Base-by-base conservation (phyloP, 2,888 invertebrate genomes). In the Cantharis rustica region DNA sequence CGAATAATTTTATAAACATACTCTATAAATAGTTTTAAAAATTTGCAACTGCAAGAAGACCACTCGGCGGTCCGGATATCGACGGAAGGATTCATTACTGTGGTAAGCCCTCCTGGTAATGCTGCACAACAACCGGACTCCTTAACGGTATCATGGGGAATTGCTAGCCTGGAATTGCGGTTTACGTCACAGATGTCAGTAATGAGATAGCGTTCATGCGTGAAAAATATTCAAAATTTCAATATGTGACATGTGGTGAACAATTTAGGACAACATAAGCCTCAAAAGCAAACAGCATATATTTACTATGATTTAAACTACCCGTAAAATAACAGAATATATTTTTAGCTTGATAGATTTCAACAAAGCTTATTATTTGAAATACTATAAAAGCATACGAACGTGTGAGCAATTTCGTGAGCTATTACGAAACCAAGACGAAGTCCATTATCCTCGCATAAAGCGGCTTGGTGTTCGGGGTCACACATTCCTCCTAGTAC, bases 391-490 rank as follows among this genome's bases (percentile, higher is more conserved):
- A 72, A 62, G 13, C 20, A 77, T 76, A 86, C 89, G 86, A 86
- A 91, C 91, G 90, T 90, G 85, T 92, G 92, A 72, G 90, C 91
- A 62, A 92, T 86, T 82, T 91, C 91, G 83, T 92, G 92, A 16
- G 91, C 90, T 47, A 91, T 88, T 20, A 90, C 90, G 84, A 89
- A 91, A 47, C 91, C 91, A 16, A 91, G 85, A 23, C 89, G 87
- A 7, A 92, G 86, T 1, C 92, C 91, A 47, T 89, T 89, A 82
- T 91, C 91, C 81, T 90, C 89, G 77, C 90, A 89, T 75, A 92
- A 86, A 79, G 87, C 89, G 80, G 91, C 91, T 68, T 89, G 89
- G 70, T 89, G 86, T 66, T 89, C 86, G 4, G 90, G 89, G 82
- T 91, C 90, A 82, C 91, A 91, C 84, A 91, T 88, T 2, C 91